Percentiles rank a stretch among this genome's conserved stretches.
Conservation (phyloP, 2,797 vertebrate species). For the Paguma larvata region DNA sequence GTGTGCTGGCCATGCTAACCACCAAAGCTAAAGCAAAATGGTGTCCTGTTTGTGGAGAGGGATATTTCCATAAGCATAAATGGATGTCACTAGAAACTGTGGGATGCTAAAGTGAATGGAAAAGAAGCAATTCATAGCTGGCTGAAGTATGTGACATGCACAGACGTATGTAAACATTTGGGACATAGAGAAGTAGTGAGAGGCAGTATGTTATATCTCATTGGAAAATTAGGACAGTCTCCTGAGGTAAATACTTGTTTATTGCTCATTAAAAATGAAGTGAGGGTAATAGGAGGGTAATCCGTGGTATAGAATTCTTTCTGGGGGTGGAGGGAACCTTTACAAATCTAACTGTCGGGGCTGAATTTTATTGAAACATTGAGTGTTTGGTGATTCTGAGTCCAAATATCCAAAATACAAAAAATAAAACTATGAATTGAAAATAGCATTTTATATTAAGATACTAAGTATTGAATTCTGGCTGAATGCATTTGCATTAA, state of each 20-base stretch:
- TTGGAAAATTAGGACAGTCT: neutral
- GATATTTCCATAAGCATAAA: neutral
- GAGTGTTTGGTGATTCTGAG: neutral
- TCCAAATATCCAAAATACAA: neutral
- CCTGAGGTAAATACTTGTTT: neutral
- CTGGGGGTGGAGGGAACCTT: neutral
- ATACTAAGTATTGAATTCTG: neutral
- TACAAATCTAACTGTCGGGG: neutral
- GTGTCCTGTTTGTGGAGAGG: neutral
- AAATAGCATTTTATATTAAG: neutral
- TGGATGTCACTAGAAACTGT: neutral
- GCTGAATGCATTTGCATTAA: neutral
- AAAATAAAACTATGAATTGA: neutral
- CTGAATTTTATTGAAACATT: neutral
- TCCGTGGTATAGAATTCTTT: neutral
- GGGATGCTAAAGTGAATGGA: neutral
- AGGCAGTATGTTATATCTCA: neutral
- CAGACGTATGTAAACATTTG: rapidly evolving
- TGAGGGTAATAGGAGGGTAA: neutral
- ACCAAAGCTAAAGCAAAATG: neutral
- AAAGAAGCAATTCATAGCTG: rapidly evolving
- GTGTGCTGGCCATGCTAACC: neutral
- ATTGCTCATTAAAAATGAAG: neutral
- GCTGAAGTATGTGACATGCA: neutral
- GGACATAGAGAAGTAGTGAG: neutral